These are phyloP conservation scores for Terrapene triunguis DNA, from an alignment of 2,113 vertebrate genomes.

Conservation along the genomic window DNA sequence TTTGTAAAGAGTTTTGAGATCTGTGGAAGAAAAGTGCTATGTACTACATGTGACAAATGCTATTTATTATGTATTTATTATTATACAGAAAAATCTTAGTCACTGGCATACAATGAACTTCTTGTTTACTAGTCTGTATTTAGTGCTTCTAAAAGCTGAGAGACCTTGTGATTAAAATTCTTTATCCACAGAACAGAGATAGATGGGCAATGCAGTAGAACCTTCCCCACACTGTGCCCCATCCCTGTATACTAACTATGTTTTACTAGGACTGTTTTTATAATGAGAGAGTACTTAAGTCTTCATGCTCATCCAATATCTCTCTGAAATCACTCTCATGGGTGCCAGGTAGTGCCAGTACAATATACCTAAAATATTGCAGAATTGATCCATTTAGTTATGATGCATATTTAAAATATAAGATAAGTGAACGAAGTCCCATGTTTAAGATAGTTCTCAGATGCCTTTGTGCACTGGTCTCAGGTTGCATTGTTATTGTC, in stretches of 20 bases:
- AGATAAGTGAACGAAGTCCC: background rate
- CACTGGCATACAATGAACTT: background rate
- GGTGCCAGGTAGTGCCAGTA: background rate
- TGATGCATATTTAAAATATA: background rate
- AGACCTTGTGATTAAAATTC: background rate
- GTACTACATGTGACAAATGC: background rate
- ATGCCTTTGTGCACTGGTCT: background rate
- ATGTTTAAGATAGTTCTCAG: background rate
- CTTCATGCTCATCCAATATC: background rate
- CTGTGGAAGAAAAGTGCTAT: background rate
- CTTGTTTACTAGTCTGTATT: background rate
- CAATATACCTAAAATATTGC: background rate
- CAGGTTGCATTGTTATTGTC: background rate
- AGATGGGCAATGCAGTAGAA: background rate
- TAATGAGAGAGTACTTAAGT: background rate
- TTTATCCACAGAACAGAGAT: background rate
- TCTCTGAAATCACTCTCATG: background rate
- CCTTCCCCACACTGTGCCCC: background rate
- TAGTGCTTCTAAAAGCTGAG: background rate
- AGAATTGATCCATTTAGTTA: background rate
- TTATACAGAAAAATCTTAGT: background rate
- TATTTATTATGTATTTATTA: background rate
- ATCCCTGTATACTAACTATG: background rate
- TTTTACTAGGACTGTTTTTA: background rate
- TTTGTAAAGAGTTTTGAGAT: background rate